Conservation (phyloP, 2,113 vertebrate species). For the Ctenodactylus gundi region DNA sequence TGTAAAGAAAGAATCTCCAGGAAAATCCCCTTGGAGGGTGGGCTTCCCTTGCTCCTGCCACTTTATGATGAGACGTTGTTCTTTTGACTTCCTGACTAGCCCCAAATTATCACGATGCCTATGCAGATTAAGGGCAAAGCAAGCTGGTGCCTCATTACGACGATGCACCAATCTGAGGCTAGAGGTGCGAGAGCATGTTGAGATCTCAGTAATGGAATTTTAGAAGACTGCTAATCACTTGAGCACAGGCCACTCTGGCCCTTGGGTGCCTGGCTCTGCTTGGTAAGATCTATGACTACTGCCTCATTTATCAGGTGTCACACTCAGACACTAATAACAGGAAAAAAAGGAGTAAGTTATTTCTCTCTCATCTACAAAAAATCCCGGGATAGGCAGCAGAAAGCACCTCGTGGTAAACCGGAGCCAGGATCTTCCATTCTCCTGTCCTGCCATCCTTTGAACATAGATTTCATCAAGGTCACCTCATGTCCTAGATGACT, state of each 20-base stretch:
- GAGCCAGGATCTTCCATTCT: not conserved
- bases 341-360: slow-evolving; percentile 7
- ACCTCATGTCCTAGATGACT: not conserved
- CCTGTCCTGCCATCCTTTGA: not conserved
- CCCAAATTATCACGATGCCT: not conserved
- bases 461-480: not conserved
- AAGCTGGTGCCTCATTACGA: no score
- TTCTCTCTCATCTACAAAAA: not conserved
- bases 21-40: not conserved
- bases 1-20: not conserved
- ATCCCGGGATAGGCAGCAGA: not conserved
- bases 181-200: not conserved
- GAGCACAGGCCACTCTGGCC: no score
- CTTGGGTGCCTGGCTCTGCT: not conserved
- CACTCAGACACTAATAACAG: not conserved
- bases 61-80: not conserved
- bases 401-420: not conserved
- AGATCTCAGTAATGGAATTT: not conserved
- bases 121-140: not conserved
- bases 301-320: not conserved
- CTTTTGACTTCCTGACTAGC: not conserved
- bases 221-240: not conserved
- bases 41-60: not conserved
- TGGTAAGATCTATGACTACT: not conserved
- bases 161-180: not conserved